These are phyloP conservation scores for Pelosia muscerda DNA, from an alignment of 2,888 invertebrate species.

Conservation along the genomic window DNA sequence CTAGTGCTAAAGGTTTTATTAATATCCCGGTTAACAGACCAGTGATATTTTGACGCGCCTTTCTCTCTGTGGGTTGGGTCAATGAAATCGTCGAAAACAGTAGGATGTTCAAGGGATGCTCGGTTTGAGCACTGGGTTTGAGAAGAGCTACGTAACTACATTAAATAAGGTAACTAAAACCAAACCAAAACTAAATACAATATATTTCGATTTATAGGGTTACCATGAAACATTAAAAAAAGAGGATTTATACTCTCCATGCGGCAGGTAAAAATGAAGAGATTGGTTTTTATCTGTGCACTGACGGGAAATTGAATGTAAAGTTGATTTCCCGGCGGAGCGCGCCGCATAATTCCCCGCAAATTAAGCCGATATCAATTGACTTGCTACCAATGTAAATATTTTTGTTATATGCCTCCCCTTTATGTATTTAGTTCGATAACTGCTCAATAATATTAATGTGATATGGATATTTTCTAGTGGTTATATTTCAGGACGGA, in stretches of 20 bases:
- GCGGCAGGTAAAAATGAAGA: conserved; percentile 71
- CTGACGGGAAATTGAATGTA: conserved; percentile 82
- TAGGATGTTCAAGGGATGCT: background rate
- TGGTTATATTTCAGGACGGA: no score
- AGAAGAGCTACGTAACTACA: background rate
- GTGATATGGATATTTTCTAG: background rate
- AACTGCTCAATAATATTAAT: conserved; percentile 44
- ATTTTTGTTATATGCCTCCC: conserved; percentile 80
- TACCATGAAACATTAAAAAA: conserved; percentile 33
- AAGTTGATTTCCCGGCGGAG: conserved; percentile 85
- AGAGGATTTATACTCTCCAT: conserved; percentile 45
- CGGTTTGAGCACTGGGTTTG: background rate
- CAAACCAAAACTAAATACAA: conserved; percentile 5
- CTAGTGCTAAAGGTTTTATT: no score
- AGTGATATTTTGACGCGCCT: no score
- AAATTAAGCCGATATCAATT: conserved; percentile 83
- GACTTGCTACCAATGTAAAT: conserved; percentile 82
- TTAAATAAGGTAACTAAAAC: background rate
- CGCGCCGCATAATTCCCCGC: conserved; percentile 77
- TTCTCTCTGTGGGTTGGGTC: no score
- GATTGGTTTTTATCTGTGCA: conserved; percentile 85
- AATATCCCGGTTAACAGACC: no score
- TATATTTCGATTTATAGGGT: background rate
- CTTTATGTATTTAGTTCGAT: conserved; percentile 62
- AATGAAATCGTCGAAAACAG: background rate